Evolutionary conservation across 2,113 vertebrate species (phyloP).

Genomic region (Esox niger): DNA sequence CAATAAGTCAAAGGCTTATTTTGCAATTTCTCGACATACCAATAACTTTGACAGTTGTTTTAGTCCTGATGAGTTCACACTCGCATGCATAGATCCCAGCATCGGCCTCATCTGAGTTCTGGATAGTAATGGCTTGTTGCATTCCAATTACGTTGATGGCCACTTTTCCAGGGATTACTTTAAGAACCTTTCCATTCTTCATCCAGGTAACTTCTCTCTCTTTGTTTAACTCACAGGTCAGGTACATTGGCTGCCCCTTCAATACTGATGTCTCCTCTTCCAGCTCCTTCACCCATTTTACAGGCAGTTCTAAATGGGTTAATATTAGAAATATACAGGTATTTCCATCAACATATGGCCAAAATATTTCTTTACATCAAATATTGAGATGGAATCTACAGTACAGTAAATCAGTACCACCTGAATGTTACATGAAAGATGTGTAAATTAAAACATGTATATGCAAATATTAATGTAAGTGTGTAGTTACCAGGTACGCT

Average conservation of each 20-base stretch:
- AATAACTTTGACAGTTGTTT: slow-evolving; percentile 84
- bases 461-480: too few relatives aligned
- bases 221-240: slow-evolving; percentile 94
- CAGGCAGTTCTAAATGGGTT: slow-evolving; percentile 81
- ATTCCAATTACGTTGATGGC: slow-evolving; percentile 87
- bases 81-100: slow-evolving; percentile 84
- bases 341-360: too few relatives aligned
- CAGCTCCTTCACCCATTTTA: slow-evolving; percentile 87
- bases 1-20: neutral
- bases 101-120: slow-evolving; percentile 76
- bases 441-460: too few relatives aligned
- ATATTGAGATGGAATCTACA: neutral
- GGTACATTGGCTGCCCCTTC: slow-evolving; percentile 87
- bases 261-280: slow-evolving; percentile 86
- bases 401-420: neutral
- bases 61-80: slow-evolving; percentile 79
- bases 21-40: slow-evolving; percentile 69
- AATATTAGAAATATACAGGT: too few relatives aligned
- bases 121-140: slow-evolving; percentile 82
- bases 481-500: too few relatives aligned
- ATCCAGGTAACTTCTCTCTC: slow-evolving; percentile 90
- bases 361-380: neutral
- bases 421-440: neutral
- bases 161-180: slow-evolving; percentile 74
- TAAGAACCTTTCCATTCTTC: slow-evolving; percentile 82